Conservation (phyloP, 2,797 vertebrate genomes). For the Atherinosoma microstoma region DNA sequence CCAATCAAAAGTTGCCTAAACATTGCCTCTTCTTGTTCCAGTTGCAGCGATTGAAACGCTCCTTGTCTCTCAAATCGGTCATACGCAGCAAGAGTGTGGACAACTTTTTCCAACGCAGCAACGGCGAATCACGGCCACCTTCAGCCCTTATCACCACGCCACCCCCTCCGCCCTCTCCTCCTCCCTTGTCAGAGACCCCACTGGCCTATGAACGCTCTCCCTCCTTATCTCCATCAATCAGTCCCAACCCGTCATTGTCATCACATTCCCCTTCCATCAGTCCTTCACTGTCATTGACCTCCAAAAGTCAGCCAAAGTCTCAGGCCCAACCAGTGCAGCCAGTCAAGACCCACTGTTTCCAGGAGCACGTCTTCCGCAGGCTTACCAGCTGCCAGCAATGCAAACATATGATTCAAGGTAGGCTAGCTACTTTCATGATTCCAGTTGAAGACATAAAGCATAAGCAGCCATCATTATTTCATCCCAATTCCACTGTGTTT, state of each 20-base stretch:
- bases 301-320: conserved; percentile 73
- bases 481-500: not conserved
- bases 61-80: conserved; percentile 91
- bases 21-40: conserved; percentile 53
- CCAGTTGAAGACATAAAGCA: not conserved
- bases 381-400: conserved; percentile 89
- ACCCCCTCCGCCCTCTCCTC: conserved; percentile 67
- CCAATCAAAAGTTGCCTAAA: not conserved
- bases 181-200: conserved; percentile 64
- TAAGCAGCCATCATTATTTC: not conserved
- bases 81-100: conserved; percentile 93
- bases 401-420: conserved; percentile 91
- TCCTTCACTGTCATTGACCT: conserved; percentile 73
- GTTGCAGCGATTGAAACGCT: conserved; percentile 91
- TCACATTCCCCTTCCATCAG: conserved; percentile 81
- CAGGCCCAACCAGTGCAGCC: conserved; percentile 72
- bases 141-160: conserved; percentile 82
- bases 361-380: conserved; percentile 91
- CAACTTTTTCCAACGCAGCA: conserved; percentile 89
- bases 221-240: conserved; percentile 76
- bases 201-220: conserved; percentile 75
- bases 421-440: not conserved
- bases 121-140: conserved; percentile 81
- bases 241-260: conserved; percentile 80
- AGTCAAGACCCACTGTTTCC: conserved; percentile 89